phyloP scores from a whole-genome alignment of 2,797 vertebrate species.

The Emys orbicularis region DNA sequence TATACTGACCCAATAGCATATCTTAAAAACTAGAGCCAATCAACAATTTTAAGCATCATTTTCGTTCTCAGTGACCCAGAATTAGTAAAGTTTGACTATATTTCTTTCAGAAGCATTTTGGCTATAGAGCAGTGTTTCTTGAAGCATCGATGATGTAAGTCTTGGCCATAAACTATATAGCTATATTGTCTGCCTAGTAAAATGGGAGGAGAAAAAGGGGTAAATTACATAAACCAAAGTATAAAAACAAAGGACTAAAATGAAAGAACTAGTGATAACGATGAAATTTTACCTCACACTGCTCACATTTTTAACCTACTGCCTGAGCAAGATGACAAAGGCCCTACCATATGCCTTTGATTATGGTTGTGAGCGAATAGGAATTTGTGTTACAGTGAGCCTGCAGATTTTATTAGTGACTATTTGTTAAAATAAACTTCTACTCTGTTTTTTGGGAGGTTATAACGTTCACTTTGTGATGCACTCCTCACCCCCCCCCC shows the following conservation, averaged over 20 bases:
- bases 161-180: background rate
- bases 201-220: background rate
- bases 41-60: too few relatives aligned
- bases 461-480: background rate
- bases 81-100: too few relatives aligned
- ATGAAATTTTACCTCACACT: background rate
- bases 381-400: constrained; percentile 6
- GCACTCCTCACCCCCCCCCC: background rate
- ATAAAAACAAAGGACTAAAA: constrained; percentile 2
- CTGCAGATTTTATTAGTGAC: background rate
- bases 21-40: too few relatives aligned
- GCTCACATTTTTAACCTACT: background rate
- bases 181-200: background rate
- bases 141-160: background rate
- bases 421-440: background rate
- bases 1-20: too few relatives aligned
- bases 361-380: background rate
- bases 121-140: background rate
- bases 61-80: too few relatives aligned
- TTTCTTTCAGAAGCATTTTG: too few relatives aligned
- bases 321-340: background rate
- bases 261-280: background rate
- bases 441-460: background rate
- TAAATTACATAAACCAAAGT: background rate
- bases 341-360: background rate